Conservation (phyloP, 2,888 invertebrate species). For the Eledona agricola region DNA sequence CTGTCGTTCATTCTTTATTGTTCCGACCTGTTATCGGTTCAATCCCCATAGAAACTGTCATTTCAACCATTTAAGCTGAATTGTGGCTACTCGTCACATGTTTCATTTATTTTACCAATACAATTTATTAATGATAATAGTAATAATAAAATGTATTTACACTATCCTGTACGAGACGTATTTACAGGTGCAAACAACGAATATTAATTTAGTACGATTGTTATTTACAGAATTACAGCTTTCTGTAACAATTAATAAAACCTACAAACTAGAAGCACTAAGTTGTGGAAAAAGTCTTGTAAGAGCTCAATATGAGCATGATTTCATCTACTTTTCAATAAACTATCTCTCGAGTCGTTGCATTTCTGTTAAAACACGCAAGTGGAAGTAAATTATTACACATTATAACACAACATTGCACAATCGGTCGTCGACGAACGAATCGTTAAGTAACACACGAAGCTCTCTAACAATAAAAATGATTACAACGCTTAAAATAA, state of each 20-base stretch:
- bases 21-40: slow-evolving; percentile 61
- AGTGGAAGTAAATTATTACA: slow-evolving; percentile 5
- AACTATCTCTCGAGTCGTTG: no score
- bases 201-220: slow-evolving; percentile 16
- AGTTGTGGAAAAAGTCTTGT: slow-evolving; percentile 1
- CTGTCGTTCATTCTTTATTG: slow-evolving; percentile 51
- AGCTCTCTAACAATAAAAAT: slow-evolving; percentile 3
- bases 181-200: slow-evolving; percentile 27
- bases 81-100: slow-evolving; percentile 18
- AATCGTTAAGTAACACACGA: not conserved
- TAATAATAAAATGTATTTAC: slow-evolving; percentile 24
- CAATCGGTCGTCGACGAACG: not conserved
- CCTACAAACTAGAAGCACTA: no score
- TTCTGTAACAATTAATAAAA: no score
- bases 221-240: no score
- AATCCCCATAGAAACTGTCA: slow-evolving; percentile 61
- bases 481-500: slow-evolving; percentile 26
- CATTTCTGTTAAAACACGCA: no score
- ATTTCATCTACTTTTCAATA: no score
- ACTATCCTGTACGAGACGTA: slow-evolving; percentile 23
- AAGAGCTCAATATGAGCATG: slow-evolving; percentile 32
- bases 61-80: slow-evolving; percentile 56
- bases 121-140: slow-evolving; percentile 30
- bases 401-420: slow-evolving; percentile 1
- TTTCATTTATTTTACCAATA: slow-evolving; percentile 29